Evolutionary conservation across 2,888 invertebrate species (phyloP).

Genomic region (Chrysomela aeneicollis): DNA sequence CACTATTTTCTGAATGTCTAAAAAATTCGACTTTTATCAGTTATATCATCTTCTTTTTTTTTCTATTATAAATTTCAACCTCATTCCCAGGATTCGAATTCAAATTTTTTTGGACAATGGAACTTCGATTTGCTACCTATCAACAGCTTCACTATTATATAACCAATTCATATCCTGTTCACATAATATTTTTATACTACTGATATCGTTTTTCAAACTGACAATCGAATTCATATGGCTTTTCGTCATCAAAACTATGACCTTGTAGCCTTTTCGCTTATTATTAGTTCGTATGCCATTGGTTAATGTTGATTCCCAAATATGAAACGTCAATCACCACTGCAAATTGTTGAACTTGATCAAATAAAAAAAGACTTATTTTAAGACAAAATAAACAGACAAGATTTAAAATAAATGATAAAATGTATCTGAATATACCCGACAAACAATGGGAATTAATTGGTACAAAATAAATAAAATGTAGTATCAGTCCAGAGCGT

Average conservation of each 20-base stretch:
- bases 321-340: background rate
- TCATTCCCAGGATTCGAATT: no score
- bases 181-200: no score
- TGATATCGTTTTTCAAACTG: no score
- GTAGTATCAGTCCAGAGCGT: slow-evolving; percentile 37
- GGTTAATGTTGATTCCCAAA: background rate
- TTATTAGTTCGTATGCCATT: background rate
- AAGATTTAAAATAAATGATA: slow-evolving; percentile 20
- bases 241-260: background rate
- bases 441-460: slow-evolving; percentile 43
- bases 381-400: slow-evolving; percentile 13
- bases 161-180: no score
- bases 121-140: no score
- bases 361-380: background rate
- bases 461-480: slow-evolving; percentile 33
- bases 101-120: no score
- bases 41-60: no score
- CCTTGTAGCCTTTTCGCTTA: background rate
- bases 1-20: no score
- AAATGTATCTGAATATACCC: slow-evolving; percentile 26
- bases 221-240: no score
- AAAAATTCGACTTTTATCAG: no score
- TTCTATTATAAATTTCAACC: no score
- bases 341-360: background rate
- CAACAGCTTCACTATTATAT: no score